A percentile compares a stretch with the other conserved stretches of the same genome.
Evolutionary conservation across 2,888 invertebrate species (phyloP).

Genomic region (Strigamia maritima): DNA sequence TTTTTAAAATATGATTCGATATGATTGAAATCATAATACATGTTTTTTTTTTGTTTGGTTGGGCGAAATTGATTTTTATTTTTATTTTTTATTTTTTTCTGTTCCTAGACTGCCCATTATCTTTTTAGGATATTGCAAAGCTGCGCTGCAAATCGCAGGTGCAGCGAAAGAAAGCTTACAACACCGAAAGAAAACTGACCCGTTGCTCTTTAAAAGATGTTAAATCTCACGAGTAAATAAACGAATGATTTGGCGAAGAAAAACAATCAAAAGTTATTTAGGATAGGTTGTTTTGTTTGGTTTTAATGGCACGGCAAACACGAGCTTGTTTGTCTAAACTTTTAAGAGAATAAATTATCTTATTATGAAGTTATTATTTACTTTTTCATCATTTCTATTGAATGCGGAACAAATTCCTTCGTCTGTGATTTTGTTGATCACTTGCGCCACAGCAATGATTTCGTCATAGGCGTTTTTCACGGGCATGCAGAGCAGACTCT

Average conservation of each 20-base stretch:
- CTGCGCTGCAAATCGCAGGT: neutral
- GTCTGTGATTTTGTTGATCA: slow-evolving; percentile 51
- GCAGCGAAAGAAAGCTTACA: neutral
- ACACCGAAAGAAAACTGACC: neutral
- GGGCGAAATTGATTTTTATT: neutral
- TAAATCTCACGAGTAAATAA: neutral
- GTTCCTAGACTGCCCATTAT: neutral
- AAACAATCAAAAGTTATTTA: too few relatives aligned
- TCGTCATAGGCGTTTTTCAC: slow-evolving; percentile 51
- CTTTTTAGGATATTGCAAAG: neutral
- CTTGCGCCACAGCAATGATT: slow-evolving; percentile 54
- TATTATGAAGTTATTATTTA: slow-evolving; percentile 43
- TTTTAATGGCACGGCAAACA: neutral
- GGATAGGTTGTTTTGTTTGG: neutral
- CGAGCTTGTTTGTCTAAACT: neutral
- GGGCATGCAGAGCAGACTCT: slow-evolving; percentile 54
- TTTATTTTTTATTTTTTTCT: neutral
- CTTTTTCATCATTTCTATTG: slow-evolving; percentile 54
- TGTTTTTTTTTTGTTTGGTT: neutral
- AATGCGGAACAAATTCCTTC: slow-evolving; percentile 47
- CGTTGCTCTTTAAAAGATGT: slow-evolving; percentile 11
- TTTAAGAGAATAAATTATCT: too few relatives aligned
- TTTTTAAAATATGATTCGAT: too few relatives aligned
- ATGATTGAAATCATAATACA: neutral
- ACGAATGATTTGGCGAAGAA: neutral